phyloP scores from a whole-genome alignment of 2,888 invertebrate genomes.

The Cephus rjabovi region DNA sequence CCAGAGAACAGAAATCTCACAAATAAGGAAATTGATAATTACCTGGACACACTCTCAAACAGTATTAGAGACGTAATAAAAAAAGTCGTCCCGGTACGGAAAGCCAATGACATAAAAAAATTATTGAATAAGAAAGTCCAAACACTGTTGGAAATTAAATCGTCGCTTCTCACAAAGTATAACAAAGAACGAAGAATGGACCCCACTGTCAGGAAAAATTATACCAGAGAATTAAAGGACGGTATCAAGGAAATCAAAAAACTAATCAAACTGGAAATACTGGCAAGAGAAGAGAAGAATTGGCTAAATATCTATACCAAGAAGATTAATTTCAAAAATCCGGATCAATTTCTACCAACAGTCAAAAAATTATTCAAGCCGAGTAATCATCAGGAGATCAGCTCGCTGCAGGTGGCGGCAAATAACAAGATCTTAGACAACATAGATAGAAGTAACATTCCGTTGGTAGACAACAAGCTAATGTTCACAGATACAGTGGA shows the following conservation, averaged over 20 bases:
- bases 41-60: too few relatives aligned
- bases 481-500: neutral
- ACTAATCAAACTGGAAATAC: neutral
- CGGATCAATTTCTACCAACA: conserved; percentile 24
- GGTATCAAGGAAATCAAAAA: neutral
- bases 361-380: conserved; percentile 21
- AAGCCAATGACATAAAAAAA: too few relatives aligned
- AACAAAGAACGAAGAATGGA: conserved; percentile 49
- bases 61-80: too few relatives aligned
- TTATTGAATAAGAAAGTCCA: too few relatives aligned
- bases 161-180: too few relatives aligned
- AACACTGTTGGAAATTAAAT: too few relatives aligned
- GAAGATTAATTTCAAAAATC: conserved; percentile 19
- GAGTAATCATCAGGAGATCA: neutral
- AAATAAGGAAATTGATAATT: too few relatives aligned
- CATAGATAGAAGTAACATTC: neutral
- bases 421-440: neutral
- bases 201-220: neutral
- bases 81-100: too few relatives aligned
- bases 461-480: neutral
- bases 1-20: too few relatives aligned
- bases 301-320: neutral
- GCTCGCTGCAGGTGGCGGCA: neutral
- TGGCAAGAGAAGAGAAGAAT: neutral
- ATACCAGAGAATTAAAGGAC: neutral